Evolutionary conservation across 37 sponge, comb jelly and placozoan species (phyloP).

Genomic region (Trichoplax adhaerens): DNA sequence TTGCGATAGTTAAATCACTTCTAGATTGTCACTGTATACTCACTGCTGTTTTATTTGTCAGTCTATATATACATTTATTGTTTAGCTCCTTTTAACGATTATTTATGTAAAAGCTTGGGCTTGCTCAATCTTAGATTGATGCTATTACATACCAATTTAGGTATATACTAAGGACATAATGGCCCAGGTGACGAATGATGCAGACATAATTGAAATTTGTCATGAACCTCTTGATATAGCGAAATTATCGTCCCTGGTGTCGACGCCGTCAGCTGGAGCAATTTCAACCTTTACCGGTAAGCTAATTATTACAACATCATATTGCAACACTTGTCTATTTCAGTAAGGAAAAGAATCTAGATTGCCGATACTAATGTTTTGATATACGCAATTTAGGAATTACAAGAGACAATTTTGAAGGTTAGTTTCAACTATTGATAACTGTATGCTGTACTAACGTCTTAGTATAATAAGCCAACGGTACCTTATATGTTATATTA

Average conservation of each 20-base stretch:
- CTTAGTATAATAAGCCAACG: too few species aligned
- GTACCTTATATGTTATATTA: too few species aligned
- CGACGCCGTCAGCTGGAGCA: conserved; percentile 35
- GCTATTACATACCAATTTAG: too few species aligned
- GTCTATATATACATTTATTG: too few species aligned
- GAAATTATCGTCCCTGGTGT: conserved; percentile 22
- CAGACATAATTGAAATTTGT: conserved; percentile 23
- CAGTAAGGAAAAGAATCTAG: not conserved
- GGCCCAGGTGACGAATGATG: not conserved
- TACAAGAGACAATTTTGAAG: conserved; percentile 62
- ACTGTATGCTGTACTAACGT: too few species aligned
- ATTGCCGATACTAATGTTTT: conserved; percentile 4
- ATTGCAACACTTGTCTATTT: not conserved
- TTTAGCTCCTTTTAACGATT: too few species aligned
- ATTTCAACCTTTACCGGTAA: conserved; percentile 60
- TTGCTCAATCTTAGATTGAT: too few species aligned
- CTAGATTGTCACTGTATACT: too few species aligned
- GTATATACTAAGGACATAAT: too few species aligned
- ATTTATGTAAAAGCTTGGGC: too few species aligned
- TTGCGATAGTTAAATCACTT: too few species aligned
- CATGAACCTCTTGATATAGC: conserved; percentile 19
- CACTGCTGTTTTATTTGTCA: too few species aligned
- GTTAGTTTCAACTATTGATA: conserved; percentile 4
- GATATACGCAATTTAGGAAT: conserved; percentile 29
- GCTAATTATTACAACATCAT: not conserved